Conservation (phyloP, 2,888 invertebrate genomes). For the Diplazon laetatorius region DNA sequence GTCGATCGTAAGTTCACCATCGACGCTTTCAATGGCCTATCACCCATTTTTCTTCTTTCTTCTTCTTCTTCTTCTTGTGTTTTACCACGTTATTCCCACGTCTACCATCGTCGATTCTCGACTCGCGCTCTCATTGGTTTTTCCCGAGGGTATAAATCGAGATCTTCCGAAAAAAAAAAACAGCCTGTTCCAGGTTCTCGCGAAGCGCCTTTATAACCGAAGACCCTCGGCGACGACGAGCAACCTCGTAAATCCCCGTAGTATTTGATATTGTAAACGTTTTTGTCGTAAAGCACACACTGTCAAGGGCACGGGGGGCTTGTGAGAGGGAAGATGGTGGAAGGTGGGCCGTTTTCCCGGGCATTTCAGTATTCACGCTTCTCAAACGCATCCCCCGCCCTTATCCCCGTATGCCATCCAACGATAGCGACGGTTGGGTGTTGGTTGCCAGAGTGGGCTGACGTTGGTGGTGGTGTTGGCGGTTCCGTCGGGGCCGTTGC, state of each 20-base stretch:
- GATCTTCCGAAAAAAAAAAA: conserved; percentile 27
- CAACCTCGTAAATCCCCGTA: conserved; percentile 68
- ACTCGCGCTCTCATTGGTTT: too few species aligned
- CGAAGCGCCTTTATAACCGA: conserved; percentile 1
- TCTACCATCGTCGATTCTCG: neutral
- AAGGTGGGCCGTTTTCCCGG: conserved; percentile 69
- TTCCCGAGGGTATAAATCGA: neutral
- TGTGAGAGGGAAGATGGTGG: conserved; percentile 18
- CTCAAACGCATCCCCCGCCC: too few species aligned
- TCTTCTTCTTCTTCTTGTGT: neutral
- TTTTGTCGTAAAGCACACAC: conserved; percentile 72
- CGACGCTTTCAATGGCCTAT: conserved; percentile 1
- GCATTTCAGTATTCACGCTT: conserved; percentile 72
- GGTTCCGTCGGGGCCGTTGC: conserved; percentile 65
- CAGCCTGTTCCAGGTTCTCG: neutral
- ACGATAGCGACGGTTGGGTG: conserved; percentile 28
- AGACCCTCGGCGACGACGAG: conserved; percentile 51
- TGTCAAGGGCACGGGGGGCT: conserved; percentile 16
- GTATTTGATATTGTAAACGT: conserved; percentile 75
- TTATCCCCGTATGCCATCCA: conserved; percentile 28
- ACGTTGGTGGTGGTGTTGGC: conserved; percentile 6
- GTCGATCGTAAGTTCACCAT: conserved; percentile 94
- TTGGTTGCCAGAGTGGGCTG: conserved; percentile 38
- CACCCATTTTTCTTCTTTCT: neutral
- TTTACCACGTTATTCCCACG: neutral